phyloP scores from a whole-genome alignment of 1,140 invertebrate genomes.

The Saxidomus purpurata region DNA sequence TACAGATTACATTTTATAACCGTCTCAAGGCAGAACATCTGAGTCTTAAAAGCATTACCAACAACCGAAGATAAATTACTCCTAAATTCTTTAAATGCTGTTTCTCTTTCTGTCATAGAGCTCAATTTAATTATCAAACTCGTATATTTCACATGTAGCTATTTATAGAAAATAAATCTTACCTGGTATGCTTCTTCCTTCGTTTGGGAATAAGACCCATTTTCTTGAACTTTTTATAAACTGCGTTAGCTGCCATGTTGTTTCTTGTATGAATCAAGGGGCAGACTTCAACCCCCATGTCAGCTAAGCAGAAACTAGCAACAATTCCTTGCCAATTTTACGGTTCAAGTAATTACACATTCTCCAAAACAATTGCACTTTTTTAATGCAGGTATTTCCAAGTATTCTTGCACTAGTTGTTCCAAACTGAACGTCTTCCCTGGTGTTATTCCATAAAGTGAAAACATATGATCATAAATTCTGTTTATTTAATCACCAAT shows the following conservation, averaged over 20 bases:
- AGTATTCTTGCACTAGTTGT: not conserved
- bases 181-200: slow-evolving; percentile 57
- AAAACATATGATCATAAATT: not conserved
- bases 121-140: too few relatives aligned
- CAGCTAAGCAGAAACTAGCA: slow-evolving; percentile 37
- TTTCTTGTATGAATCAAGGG: slow-evolving; percentile 29
- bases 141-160: too few relatives aligned
- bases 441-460: not conserved
- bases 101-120: too few relatives aligned
- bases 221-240: slow-evolving; percentile 66
- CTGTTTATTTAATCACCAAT: not conserved
- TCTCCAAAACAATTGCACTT: slow-evolving; percentile 58
- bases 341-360: slow-evolving; percentile 50
- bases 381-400: slow-evolving; percentile 42
- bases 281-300: slow-evolving; percentile 57
- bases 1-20: too few relatives aligned
- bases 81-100: too few relatives aligned
- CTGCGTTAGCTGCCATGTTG: slow-evolving; percentile 67
- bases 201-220: slow-evolving; percentile 62
- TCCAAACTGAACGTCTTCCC: not conserved
- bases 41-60: too few relatives aligned
- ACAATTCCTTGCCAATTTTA: slow-evolving; percentile 50
- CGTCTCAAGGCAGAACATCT: too few relatives aligned
- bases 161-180: slow-evolving; percentile 3
- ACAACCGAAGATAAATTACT: too few relatives aligned